Evolutionary conservation across 2,797 vertebrate genomes (phyloP).

Genomic region (Enteromius viviparus): DNA sequence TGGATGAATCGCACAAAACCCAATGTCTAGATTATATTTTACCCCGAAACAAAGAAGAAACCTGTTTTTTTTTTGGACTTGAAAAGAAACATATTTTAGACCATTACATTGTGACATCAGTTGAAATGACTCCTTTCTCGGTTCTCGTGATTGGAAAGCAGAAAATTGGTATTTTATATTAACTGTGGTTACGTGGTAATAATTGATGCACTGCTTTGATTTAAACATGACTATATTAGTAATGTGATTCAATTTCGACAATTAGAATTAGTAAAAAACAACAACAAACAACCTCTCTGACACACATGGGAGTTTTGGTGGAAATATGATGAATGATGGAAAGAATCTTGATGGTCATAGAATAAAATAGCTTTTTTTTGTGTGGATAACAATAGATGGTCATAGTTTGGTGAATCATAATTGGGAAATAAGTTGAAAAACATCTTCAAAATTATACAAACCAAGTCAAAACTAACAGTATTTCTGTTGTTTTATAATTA

Average conservation of each 20-base stretch:
- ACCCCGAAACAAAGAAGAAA: not conserved
- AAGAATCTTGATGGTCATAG: not conserved
- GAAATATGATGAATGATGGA: not conserved
- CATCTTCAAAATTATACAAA: not conserved
- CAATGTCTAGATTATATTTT: slow-evolving; percentile 1
- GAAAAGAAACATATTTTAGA: not conserved
- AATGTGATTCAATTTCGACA: not conserved
- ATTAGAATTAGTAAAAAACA: not conserved
- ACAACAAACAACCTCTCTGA: not conserved
- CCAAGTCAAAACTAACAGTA: not conserved
- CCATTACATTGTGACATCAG: not conserved
- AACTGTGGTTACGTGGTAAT: not conserved
- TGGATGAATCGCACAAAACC: slow-evolving; percentile 8
- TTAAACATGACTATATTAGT: not conserved
- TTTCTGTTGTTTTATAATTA: not conserved
- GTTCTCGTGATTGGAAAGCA: not conserved
- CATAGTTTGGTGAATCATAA: not conserved
- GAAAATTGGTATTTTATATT: not conserved
- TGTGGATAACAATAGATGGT: not conserved
- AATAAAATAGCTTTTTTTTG: not conserved
- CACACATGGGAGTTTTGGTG: not conserved
- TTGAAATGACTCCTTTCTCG: not conserved
- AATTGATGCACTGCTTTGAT: not conserved
- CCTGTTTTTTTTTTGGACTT: not conserved
- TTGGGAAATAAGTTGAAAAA: not conserved